These are phyloP conservation scores for Drosophila pseudoananassae DNA, from an alignment of 1,140 invertebrate genomes.

Conservation along the genomic window DNA sequence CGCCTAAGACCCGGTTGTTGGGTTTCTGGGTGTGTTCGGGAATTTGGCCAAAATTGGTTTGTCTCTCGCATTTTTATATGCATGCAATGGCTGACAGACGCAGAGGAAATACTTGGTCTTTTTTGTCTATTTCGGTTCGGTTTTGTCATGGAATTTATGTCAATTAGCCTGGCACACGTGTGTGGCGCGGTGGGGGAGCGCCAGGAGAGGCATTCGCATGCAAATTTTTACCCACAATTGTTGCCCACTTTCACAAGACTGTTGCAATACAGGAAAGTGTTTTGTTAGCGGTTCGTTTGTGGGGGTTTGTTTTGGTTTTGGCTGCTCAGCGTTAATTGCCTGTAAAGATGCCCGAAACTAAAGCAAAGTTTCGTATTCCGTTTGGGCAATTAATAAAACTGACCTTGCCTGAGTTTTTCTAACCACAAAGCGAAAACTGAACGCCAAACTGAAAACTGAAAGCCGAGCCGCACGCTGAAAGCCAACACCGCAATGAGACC, in stretches of 20 bases:
- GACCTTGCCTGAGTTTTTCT: constrained; percentile 75
- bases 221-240: constrained; percentile 70
- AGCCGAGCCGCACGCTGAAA: constrained; percentile 58
- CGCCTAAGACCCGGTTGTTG: constrained; percentile 39
- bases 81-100: constrained; percentile 45
- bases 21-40: constrained; percentile 50
- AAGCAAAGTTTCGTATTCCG: constrained; percentile 35
- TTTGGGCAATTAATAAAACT: constrained; percentile 77
- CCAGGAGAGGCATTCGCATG: constrained; percentile 50
- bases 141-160: constrained; percentile 77
- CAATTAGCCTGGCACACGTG: constrained; percentile 69
- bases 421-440: constrained; percentile 47
- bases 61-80: constrained; percentile 63
- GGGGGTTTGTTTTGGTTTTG: constrained; percentile 38
- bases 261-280: constrained; percentile 80
- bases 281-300: constrained; percentile 29
- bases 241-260: constrained; percentile 70
- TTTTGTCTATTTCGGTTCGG: constrained; percentile 49
- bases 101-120: constrained; percentile 36
- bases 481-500: constrained; percentile 37
- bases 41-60: constrained; percentile 65
- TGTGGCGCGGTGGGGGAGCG: constrained; percentile 17
- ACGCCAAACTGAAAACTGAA: constrained; percentile 36
- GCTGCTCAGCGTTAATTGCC: constrained; percentile 69
- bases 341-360: constrained; percentile 74